Evolutionary conservation across 2,888 invertebrate species (phyloP).

Genomic region (Parapristionchus giblindavisi): DNA sequence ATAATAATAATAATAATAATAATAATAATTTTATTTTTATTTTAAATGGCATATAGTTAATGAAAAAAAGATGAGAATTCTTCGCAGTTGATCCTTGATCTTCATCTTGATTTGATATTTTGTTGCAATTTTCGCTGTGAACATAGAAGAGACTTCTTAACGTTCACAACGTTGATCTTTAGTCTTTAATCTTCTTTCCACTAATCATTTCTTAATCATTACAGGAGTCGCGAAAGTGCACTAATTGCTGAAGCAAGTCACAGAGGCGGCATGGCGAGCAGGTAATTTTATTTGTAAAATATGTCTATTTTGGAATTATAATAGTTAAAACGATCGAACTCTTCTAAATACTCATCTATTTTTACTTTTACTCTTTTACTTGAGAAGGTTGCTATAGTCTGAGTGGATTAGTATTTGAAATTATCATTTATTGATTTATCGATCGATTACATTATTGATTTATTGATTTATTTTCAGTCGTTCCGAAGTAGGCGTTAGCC

Average conservation of each 20-base stretch:
- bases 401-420: not conserved
- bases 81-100: no score
- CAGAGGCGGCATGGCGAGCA: slow-evolving; percentile 26
- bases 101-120: no score
- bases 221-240: slow-evolving; percentile 37
- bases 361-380: no score
- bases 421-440: not conserved
- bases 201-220: not conserved
- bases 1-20: no score
- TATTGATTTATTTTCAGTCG: slow-evolving; percentile 39
- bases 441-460: not conserved
- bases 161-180: not conserved
- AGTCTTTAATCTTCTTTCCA: not conserved
- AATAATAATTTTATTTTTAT: no score
- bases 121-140: not conserved
- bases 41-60: no score
- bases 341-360: not conserved
- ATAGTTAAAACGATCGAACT: not conserved
- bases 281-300: not conserved
- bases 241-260: slow-evolving; percentile 22
- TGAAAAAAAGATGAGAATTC: no score
- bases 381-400: not conserved
- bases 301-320: not conserved
- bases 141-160: not conserved
- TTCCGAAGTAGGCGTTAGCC: slow-evolving; percentile 42